Conservation (phyloP, 92 coral and sea anemone genomes). For the Phenganax subtilis region DNA sequence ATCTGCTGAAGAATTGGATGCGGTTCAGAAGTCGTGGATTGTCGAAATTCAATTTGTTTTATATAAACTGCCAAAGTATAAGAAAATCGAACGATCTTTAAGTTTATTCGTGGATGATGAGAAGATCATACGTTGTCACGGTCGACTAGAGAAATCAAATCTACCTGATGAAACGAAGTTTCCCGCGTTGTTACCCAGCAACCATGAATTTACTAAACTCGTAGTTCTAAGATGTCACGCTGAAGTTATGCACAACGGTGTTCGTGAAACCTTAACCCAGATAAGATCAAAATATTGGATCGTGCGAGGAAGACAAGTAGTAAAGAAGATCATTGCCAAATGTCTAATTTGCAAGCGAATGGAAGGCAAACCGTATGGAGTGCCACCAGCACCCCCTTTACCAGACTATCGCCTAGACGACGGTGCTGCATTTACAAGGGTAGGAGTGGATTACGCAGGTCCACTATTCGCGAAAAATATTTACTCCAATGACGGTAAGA, state of each 20-base stretch:
- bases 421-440: background rate
- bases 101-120: constrained; percentile 12
- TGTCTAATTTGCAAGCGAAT: background rate
- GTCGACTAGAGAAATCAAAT: constrained; percentile 38
- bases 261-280: constrained; percentile 43
- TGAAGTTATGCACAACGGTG: constrained; percentile 47
- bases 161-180: constrained; percentile 38
- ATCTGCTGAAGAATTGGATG: background rate
- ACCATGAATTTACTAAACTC: constrained; percentile 41
- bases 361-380: constrained; percentile 10
- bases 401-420: background rate
- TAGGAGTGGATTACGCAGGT: constrained; percentile 10
- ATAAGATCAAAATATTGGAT: constrained; percentile 47
- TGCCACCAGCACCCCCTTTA: background rate
- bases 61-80: background rate
- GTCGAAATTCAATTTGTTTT: background rate
- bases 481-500: background rate
- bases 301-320: constrained; percentile 37
- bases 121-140: constrained; percentile 36
- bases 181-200: constrained; percentile 26
- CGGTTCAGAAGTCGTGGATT: background rate
- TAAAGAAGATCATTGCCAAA: constrained; percentile 15
- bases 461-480: constrained; percentile 1
- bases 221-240: constrained; percentile 39
- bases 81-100: background rate